These are phyloP conservation scores for Dascyllus trimaculatus DNA, from an alignment of 2,113 vertebrate genomes.

Conservation along the genomic window DNA sequence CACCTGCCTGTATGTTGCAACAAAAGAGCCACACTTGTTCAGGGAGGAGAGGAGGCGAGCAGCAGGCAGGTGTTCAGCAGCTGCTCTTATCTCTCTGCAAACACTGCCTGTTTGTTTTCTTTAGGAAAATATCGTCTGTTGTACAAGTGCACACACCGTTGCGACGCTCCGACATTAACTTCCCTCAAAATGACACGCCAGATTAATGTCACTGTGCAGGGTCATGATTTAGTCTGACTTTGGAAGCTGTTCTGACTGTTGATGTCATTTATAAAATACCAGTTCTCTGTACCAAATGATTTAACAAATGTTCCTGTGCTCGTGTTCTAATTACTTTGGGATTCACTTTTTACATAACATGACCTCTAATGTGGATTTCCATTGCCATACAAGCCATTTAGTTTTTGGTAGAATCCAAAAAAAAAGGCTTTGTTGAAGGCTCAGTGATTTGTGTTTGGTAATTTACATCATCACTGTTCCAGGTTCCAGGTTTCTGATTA, in stretches of 20 bases:
- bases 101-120: constrained; percentile 86
- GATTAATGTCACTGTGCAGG: constrained; percentile 54
- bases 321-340: neutral
- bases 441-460: neutral
- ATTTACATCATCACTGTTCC: neutral
- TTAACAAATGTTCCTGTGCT: neutral
- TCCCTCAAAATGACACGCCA: constrained; percentile 63
- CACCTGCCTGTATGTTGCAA: constrained; percentile 72
- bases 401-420: neutral
- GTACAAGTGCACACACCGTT: constrained; percentile 71
- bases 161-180: constrained; percentile 57
- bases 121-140: constrained; percentile 79
- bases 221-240: constrained; percentile 5
- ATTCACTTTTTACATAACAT: constrained; percentile 15
- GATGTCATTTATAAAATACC: neutral
- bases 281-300: too few species aligned
- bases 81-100: constrained; percentile 84
- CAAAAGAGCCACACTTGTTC: constrained; percentile 70
- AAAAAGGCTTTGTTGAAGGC: neutral
- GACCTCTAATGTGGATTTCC: neutral
- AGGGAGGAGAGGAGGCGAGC: constrained; percentile 60
- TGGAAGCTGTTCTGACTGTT: constrained; percentile 9
- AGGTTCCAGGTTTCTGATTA: constrained; percentile 62
- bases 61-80: constrained; percentile 86
- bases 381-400: neutral